Percentiles rank a stretch among this genome's conserved stretches.
phyloP scores from a whole-genome alignment of 1,140 invertebrate genomes.

The Drosophila tristis region DNA sequence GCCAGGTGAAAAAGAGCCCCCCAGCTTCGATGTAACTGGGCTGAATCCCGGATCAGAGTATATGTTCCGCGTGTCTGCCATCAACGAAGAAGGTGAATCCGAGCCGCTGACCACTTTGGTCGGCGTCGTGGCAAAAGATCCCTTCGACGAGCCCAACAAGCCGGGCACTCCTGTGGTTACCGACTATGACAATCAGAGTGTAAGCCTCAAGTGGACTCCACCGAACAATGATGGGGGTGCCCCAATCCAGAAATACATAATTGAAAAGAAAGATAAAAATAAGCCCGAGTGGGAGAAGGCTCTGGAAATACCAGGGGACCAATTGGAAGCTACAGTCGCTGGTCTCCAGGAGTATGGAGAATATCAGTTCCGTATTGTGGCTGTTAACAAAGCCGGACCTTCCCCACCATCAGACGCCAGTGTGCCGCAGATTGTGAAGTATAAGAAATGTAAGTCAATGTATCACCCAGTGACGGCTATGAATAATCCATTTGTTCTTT shows the following conservation, averaged over 20 bases:
- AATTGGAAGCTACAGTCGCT: constrained; percentile 91
- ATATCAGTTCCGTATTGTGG: constrained; percentile 97
- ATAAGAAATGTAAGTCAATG: constrained; percentile 91
- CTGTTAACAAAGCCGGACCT: constrained; percentile 97
- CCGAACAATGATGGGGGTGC: constrained; percentile 97
- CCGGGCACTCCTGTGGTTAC: constrained; percentile 95
- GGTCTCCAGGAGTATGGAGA: constrained; percentile 95
- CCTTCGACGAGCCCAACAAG: constrained; percentile 94
- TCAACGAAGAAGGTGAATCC: constrained; percentile 98
- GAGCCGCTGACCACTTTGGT: constrained; percentile 95
- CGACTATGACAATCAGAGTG: constrained; percentile 97
- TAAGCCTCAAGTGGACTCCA: constrained; percentile 96
- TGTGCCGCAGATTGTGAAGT: constrained; percentile 95
- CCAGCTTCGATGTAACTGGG: constrained; percentile 94
- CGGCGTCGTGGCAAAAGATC: constrained; percentile 97
- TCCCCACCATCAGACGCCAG: constrained; percentile 97
- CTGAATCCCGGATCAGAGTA: constrained; percentile 96
- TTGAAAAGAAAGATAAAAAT: constrained; percentile 98
- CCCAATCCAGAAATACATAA: constrained; percentile 97
- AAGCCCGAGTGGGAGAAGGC: constrained; percentile 96
- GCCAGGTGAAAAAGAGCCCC: constrained; percentile 88
- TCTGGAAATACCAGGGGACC: constrained; percentile 93
- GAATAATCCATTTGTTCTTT: neutral
- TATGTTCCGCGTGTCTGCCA: constrained; percentile 97
- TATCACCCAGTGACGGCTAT: neutral